phyloP scores from a whole-genome alignment of 2,888 invertebrate species.

The Thalpophila matura region DNA sequence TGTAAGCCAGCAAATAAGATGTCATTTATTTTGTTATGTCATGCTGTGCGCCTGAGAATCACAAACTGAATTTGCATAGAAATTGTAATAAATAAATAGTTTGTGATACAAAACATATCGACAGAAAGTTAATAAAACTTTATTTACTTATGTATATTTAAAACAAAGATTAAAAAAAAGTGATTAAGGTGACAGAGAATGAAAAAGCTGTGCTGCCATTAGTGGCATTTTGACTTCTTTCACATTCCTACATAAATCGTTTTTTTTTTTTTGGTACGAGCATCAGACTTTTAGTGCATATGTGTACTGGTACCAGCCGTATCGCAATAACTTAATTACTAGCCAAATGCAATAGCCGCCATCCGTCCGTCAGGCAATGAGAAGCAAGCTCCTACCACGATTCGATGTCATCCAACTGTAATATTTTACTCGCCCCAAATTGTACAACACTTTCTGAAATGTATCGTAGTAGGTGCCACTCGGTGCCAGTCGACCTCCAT shows the following conservation, averaged over 20 bases:
- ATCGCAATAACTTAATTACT: slow-evolving; percentile 63
- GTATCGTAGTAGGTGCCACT: slow-evolving; percentile 65
- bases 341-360: slow-evolving; percentile 58
- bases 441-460: slow-evolving; percentile 28
- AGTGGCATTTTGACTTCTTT: slow-evolving; percentile 14
- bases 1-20: not conserved
- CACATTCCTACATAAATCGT: slow-evolving; percentile 9
- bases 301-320: slow-evolving; percentile 39
- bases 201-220: slow-evolving; percentile 26
- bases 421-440: slow-evolving; percentile 19
- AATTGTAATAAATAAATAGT: no score
- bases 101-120: no score
- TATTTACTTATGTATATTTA: slow-evolving; percentile 3
- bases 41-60: no score
- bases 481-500: slow-evolving; percentile 78
- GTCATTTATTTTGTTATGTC: slow-evolving; percentile 12
- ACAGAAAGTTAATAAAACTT: slow-evolving; percentile 29
- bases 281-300: slow-evolving; percentile 47
- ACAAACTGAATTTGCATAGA: no score
- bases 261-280: not conserved
- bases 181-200: slow-evolving; percentile 13
- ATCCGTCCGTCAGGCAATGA: slow-evolving; percentile 50
- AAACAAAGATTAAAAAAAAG: slow-evolving; percentile 1
- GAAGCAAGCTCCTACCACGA: slow-evolving; percentile 56
- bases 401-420: slow-evolving; percentile 24